Conservation (phyloP, 2,113 vertebrate species). For the Bostrychus sinensis region DNA sequence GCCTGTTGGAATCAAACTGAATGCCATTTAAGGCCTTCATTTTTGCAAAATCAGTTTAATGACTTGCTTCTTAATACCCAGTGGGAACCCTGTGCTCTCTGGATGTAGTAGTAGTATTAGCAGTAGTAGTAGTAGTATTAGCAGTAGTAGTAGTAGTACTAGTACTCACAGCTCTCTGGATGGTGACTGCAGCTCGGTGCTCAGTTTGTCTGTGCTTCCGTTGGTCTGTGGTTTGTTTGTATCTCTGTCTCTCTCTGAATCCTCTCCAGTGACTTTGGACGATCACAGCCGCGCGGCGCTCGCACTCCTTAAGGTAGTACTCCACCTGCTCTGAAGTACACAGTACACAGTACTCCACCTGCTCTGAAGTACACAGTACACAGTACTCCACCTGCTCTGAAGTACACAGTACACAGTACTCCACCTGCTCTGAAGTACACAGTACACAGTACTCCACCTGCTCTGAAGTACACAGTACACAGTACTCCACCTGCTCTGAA, state of each 20-base stretch:
- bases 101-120: not conserved
- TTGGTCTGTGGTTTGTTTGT: conserved; percentile 74
- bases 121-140: not conserved
- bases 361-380: not conserved
- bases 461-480: too few species aligned
- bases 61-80: too few species aligned
- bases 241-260: conserved; percentile 81
- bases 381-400: too few species aligned
- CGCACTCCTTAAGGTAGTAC: conserved; percentile 84
- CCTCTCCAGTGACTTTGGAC: conserved; percentile 94
- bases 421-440: too few species aligned
- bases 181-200: conserved; percentile 84
- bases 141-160: conserved; percentile 15
- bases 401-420: too few species aligned
- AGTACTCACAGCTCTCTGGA: conserved; percentile 89
- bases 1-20: too few species aligned
- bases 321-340: conserved; percentile 79
- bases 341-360: conserved; percentile 13
- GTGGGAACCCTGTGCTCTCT: too few species aligned
- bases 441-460: too few species aligned
- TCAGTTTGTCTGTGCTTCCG: conserved; percentile 76
- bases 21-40: too few species aligned
- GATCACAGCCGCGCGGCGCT: conserved; percentile 84
- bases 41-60: too few species aligned
- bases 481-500: too few species aligned